These are phyloP conservation scores for Cataglyphis albicans DNA, from an alignment of 2,888 invertebrate species.

Conservation along the genomic window DNA sequence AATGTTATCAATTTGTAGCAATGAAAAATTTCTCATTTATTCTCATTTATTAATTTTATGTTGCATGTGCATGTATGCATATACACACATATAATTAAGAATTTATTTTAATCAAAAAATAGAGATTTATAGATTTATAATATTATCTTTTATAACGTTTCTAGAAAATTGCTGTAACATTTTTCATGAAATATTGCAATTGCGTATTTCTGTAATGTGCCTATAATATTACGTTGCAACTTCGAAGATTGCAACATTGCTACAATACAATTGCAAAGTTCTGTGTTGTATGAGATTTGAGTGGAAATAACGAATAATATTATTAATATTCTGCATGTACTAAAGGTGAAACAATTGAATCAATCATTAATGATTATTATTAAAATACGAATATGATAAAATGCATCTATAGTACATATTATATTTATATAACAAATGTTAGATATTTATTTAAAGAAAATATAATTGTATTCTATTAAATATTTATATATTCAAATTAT, in stretches of 20 bases:
- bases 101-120: no score
- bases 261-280: constrained; percentile 1
- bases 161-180: background rate
- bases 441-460: background rate
- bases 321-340: background rate
- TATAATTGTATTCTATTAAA: background rate
- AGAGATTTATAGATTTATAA: background rate
- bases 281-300: background rate
- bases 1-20: no score
- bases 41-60: no score
- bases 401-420: background rate
- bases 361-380: background rate
- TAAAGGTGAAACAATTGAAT: background rate
- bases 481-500: constrained; percentile 3
- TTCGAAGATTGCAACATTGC: background rate
- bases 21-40: no score
- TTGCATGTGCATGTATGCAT: no score
- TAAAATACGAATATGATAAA: background rate
- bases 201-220: background rate
- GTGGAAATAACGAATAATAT: background rate
- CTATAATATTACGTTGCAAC: background rate
- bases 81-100: no score
- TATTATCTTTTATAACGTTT: background rate
- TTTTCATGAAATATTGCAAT: background rate
- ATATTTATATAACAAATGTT: background rate